Conservation (phyloP, 2,888 invertebrate species). For the Sipunculus nudus region DNA sequence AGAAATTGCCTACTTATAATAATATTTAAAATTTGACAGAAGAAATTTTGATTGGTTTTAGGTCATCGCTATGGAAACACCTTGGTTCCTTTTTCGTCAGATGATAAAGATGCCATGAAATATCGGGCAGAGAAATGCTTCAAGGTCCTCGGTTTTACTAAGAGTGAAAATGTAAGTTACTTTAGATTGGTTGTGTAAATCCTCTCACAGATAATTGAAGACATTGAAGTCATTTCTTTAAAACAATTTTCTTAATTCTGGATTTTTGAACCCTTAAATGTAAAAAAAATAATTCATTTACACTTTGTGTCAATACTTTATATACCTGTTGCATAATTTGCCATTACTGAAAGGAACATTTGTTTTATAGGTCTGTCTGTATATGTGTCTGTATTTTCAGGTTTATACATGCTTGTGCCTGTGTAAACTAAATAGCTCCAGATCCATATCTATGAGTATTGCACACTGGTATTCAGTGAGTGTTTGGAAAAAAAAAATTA, state of each 20-base stretch:
- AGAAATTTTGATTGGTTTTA: conserved; percentile 31
- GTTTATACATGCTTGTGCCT: no score
- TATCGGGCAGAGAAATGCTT: conserved; percentile 74
- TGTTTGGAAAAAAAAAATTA: no score
- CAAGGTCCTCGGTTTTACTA: conserved; percentile 76
- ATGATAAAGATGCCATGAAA: conserved; percentile 71
- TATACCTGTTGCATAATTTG: not conserved
- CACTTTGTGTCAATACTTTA: not conserved
- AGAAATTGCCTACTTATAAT: no score
- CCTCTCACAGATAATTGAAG: not conserved
- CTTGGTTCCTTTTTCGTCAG: conserved; percentile 72
- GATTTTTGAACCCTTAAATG: not conserved
- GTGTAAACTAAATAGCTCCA: no score
- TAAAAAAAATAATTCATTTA: conserved; percentile 7
- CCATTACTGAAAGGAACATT: not conserved
- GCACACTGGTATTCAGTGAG: no score
- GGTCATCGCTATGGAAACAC: conserved; percentile 73
- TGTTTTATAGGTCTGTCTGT: not conserved
- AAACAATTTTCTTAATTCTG: not conserved
- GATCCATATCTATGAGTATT: no score
- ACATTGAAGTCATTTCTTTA: not conserved
- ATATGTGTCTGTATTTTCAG: no score
- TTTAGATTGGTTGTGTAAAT: not conserved
- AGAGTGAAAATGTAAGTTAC: conserved; percentile 59
- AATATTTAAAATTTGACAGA: not conserved